These are phyloP conservation scores for Oriolus oriolus DNA, from an alignment of 2,113 vertebrate genomes.

Conservation along the genomic window DNA sequence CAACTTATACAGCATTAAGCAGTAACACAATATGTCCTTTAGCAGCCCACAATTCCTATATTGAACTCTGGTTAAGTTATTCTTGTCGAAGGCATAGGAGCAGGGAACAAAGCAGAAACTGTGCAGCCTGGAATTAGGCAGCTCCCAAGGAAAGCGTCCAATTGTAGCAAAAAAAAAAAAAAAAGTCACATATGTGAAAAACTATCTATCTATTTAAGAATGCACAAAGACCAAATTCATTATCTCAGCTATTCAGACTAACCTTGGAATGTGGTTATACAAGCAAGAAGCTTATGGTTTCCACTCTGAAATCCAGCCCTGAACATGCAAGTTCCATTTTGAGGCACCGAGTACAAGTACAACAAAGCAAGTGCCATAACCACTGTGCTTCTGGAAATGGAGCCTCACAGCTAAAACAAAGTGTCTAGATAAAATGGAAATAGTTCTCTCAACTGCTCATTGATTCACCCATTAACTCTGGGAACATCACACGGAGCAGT, in stretches of 20 bases:
- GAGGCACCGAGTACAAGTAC: slow-evolving; percentile 30
- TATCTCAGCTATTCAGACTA: slow-evolving; percentile 68
- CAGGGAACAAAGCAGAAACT: slow-evolving; percentile 58
- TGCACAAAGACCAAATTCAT: slow-evolving; percentile 67
- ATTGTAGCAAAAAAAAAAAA: background rate
- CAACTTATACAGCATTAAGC: slow-evolving; percentile 33
- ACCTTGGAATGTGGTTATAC: slow-evolving; percentile 68
- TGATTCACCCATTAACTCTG: background rate
- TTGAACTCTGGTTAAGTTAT: slow-evolving; percentile 54
- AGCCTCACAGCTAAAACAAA: background rate
- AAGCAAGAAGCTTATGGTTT: slow-evolving; percentile 66
- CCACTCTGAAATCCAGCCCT: slow-evolving; percentile 55
- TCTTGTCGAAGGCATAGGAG: slow-evolving; percentile 7
- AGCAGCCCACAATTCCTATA: slow-evolving; percentile 50
- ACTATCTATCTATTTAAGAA: slow-evolving; percentile 65
- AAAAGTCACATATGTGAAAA: slow-evolving; percentile 53
- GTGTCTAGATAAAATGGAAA: background rate
- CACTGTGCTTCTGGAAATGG: background rate
- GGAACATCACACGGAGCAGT: background rate
- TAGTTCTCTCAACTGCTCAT: background rate
- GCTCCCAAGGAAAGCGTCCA: slow-evolving; percentile 56
- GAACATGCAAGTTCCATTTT: slow-evolving; percentile 51
- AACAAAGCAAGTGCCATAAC: slow-evolving; percentile 51
- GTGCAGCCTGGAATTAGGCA: slow-evolving; percentile 42
- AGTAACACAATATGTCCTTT: slow-evolving; percentile 50